A percentile compares a stretch with the other conserved stretches of the same genome.
These are phyloP conservation scores for Gnathonemus longibarbis DNA, from an alignment of 2,113 vertebrate species.

Conservation along the genomic window DNA sequence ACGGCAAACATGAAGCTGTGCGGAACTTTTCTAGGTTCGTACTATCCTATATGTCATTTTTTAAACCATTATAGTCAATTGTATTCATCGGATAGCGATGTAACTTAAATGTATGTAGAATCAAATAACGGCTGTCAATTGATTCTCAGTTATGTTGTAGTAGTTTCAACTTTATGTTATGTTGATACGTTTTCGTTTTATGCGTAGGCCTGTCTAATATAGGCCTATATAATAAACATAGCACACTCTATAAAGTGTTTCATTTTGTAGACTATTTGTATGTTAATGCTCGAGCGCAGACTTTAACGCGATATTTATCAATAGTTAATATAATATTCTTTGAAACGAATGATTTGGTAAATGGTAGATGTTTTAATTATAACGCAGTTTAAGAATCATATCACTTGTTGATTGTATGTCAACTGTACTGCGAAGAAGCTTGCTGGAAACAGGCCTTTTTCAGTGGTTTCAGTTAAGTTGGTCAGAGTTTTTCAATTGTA, in stretches of 20 bases:
- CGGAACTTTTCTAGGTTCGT: slow-evolving; percentile 84
- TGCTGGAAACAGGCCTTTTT: neutral
- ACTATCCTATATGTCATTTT: slow-evolving; percentile 22
- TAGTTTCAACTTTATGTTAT: neutral
- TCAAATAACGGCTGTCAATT: neutral
- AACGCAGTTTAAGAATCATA: neutral
- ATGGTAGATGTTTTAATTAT: neutral
- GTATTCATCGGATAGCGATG: neutral
- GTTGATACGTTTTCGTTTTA: neutral
- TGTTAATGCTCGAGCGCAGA: neutral
- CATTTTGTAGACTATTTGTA: neutral
- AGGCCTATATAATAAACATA: neutral
- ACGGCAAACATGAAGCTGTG: slow-evolving; percentile 81
- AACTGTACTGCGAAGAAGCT: neutral
- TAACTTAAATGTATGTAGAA: neutral
- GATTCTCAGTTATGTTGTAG: neutral
- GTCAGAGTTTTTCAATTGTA: neutral
- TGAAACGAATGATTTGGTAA: slow-evolving; percentile 4
- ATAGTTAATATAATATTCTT: neutral
- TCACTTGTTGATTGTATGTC: neutral
- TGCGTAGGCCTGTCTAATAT: neutral
- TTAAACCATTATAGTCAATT: neutral
- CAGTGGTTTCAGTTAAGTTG: neutral
- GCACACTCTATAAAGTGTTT: neutral
- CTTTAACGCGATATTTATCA: neutral